These are phyloP conservation scores for Acanthurus tractus DNA, from an alignment of 2,797 vertebrate species.

Conservation along the genomic window DNA sequence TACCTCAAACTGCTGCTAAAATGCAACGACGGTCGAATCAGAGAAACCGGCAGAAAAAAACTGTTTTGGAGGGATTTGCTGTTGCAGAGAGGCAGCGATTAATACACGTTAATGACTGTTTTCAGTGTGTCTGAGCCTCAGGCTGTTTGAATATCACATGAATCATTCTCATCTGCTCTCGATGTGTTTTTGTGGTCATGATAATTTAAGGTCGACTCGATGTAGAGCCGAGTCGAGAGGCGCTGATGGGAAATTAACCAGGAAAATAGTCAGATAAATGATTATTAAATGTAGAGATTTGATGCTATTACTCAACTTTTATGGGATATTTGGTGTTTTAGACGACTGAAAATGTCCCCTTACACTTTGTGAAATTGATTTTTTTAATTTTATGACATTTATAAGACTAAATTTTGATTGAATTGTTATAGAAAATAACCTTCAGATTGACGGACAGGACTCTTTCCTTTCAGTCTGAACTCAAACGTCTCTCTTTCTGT, in stretches of 20 bases:
- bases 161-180: conserved; percentile 11
- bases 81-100: conserved; percentile 29
- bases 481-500: not conserved
- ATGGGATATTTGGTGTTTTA: not conserved
- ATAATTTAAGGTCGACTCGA: not conserved
- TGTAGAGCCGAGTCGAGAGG: not conserved
- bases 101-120: conserved; percentile 35
- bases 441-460: too few species aligned
- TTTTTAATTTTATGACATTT: too few species aligned
- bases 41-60: conserved; percentile 25
- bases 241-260: too few species aligned
- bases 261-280: too few species aligned
- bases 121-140: not conserved
- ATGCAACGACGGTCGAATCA: conserved; percentile 6
- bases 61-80: conserved; percentile 32
- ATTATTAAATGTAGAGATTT: not conserved
- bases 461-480: too few species aligned
- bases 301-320: not conserved
- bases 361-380: too few species aligned
- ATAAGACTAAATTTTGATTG: too few species aligned
- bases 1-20: not conserved
- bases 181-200: conserved; percentile 1
- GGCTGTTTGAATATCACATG: conserved; percentile 10
- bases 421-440: not conserved
- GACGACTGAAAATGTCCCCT: not conserved